These are phyloP conservation scores for Terrapene triunguis DNA, from an alignment of 2,113 vertebrate species.

Conservation along the genomic window DNA sequence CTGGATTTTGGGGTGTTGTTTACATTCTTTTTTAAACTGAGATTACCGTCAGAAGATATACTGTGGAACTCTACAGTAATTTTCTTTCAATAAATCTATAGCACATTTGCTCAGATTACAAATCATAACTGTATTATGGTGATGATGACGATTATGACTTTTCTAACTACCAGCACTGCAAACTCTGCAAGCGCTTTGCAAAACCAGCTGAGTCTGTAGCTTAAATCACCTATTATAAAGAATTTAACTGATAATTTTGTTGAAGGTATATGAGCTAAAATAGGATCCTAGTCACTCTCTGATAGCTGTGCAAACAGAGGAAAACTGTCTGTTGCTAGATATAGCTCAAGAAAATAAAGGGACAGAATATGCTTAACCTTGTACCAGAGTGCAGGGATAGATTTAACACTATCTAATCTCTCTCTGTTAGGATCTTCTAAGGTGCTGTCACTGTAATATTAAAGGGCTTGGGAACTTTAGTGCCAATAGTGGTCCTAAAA, in stretches of 20 bases:
- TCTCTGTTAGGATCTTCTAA: not conserved
- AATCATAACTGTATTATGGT: slow-evolving; percentile 4
- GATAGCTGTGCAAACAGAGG: not conserved
- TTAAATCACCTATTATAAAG: slow-evolving; percentile 12
- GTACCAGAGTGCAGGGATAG: not conserved
- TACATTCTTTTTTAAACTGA: not conserved
- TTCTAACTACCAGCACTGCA: slow-evolving; percentile 18
- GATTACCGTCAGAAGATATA: not conserved
- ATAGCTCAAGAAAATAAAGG: slow-evolving; percentile 8
- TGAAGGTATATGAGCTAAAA: not conserved
- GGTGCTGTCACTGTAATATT: not conserved
- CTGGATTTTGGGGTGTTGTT: not conserved
- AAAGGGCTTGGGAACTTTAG: not conserved
- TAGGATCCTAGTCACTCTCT: not conserved
- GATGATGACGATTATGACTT: slow-evolving; percentile 20
- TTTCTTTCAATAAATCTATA: slow-evolving; percentile 43
- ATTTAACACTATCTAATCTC: not conserved
- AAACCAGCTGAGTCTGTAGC: slow-evolving; percentile 25
- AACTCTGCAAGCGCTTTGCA: slow-evolving; percentile 36
- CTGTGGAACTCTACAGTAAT: slow-evolving; percentile 43
- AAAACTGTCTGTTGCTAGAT: not conserved
- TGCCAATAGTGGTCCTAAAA: not conserved
- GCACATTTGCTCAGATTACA: slow-evolving; percentile 64
- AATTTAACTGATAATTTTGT: not conserved
- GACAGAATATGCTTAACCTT: not conserved